Base-by-base conservation (phyloP, 2,797 vertebrate genomes). In the Valencia hispanica region DNA sequence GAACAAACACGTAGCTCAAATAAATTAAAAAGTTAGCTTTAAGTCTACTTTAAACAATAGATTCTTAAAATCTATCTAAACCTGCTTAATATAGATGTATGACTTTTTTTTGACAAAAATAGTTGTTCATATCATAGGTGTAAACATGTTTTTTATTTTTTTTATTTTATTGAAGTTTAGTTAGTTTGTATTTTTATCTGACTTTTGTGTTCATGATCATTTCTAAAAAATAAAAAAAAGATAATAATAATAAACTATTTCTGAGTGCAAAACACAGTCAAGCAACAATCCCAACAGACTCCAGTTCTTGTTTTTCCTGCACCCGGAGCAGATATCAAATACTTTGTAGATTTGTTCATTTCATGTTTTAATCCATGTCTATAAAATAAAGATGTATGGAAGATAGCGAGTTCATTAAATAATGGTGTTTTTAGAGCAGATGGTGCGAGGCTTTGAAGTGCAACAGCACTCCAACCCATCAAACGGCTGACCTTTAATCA, bases 301-400 rank as follows among this genome's bases (percentile, higher is more conserved):
- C 92, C 91, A 90, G 20, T 81, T 80, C 90, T 75, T 45, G 77
- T 86, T 92, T 93, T 93, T 36, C 1, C 22, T 34, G 17, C 66
- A n/a, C 68, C 27, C 71, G 12, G 30, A 61, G 30, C 57, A 61
- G 5, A 81, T 43, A 61, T 66, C 51, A 79, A 69, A 79, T 34
- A 50, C 32, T 82, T 48, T 50, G 34, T 75, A 50, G 39, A 45
- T 78, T 77, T 78, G 73, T 82, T 73, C 30, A n/a, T 74, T 78
- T 85, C 47, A 71, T 73, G 70, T 73, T 87, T 73, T 73, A 48
- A 86, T 78, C 61, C 25, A 68, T 50, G 70, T 68, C 69, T 71
- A 43, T 27, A 73, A 57, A 72, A 63, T 61, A 32, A 79, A 75
- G 66, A 81, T 39, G 14, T 18, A 34, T 63, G 74, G 68, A 59